Evolutionary conservation across 1,140 invertebrate species (phyloP).

Genomic region (Trichoplusia ni): DNA sequence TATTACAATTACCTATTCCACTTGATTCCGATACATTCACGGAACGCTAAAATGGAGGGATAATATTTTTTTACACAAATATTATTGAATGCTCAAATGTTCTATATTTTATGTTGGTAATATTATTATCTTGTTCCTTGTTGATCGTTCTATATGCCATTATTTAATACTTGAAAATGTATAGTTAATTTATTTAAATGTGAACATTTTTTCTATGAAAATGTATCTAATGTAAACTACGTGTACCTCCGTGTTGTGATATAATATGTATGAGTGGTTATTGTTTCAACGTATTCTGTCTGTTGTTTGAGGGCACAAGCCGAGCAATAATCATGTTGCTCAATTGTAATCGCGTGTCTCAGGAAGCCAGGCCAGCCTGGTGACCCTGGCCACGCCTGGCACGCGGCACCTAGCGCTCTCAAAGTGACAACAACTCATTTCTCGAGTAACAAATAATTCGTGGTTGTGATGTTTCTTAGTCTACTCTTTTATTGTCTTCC

Average conservation of each 20-base stretch:
- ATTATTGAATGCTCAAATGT: constrained; percentile 77
- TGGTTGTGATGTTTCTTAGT: constrained; percentile 71
- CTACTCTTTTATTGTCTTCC: constrained; percentile 64
- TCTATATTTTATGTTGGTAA: constrained; percentile 78
- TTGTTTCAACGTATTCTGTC: constrained; percentile 59
- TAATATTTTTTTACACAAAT: constrained; percentile 76
- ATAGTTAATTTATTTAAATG: constrained; percentile 62
- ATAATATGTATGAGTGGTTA: constrained; percentile 63
- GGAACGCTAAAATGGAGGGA: constrained; percentile 55
- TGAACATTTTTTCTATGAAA: constrained; percentile 59
- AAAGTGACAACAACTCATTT: constrained; percentile 9
- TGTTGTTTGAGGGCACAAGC: constrained; percentile 72
- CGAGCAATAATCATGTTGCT: constrained; percentile 69
- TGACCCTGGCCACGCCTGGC: constrained; percentile 3
- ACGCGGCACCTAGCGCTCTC: constrained; percentile 8
- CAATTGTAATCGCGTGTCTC: constrained; percentile 48
- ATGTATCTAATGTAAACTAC: constrained; percentile 56
- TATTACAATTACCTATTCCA: constrained; percentile 10
- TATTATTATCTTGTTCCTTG: constrained; percentile 75
- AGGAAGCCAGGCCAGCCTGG: no score
- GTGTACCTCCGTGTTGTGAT: constrained; percentile 79
- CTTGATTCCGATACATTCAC: constrained; percentile 46
- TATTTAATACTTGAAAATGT: constrained; percentile 60
- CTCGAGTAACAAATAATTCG: constrained; percentile 40
- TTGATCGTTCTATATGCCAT: constrained; percentile 69